Evolutionary conservation across 1,140 invertebrate genomes (phyloP), one percentile per base, ranked within the genome.

Genomic region (Drosophila tropicalis): DNA sequence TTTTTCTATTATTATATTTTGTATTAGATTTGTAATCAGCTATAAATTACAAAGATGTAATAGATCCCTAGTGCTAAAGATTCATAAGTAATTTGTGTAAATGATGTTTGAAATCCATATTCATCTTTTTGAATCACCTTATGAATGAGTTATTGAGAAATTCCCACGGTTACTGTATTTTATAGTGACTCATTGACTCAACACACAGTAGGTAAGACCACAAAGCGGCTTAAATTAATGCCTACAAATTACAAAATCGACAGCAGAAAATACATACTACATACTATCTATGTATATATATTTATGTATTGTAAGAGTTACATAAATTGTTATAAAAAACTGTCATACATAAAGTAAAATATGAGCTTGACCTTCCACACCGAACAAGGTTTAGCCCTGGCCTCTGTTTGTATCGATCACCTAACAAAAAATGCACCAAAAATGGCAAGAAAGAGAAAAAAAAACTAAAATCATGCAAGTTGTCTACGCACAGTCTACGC

Each of bases 401-500:
- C 44, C 44, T 22, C 44, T 12, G 17, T 19, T 51, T 22, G 3
- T 51, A 51, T 51, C 17, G 44, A 51, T 51, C 13, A 44, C 2
- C 2, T 4, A 51, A 19, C 0, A 12, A 51, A 51, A 51, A 22
- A 12, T 51, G 44, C 44, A 51, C 44, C 44, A 51, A 51, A 51
- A 51, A 51, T 51, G 44, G 44, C 17, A 51, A 47, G 1, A 47
- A 10, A 47, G 19, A 47, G 19, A 51, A 19, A 51, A 51, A 12
- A 51, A 3, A 51, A 51, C 25, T 25, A 22, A 51, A 12, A 51
- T 51, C 44, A 51, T 51, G 44, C 44, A 51, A 51, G 44, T 22
- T 51, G 44, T 51, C 44, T 51, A 51, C 44, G 44, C 44, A 51
- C 44, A 51, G 44, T 51, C 44, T 51, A 51, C 44, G 44, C 44